Base-by-base conservation (phyloP, 2,888 invertebrate genomes). In the Eretmocerus hayati region DNA sequence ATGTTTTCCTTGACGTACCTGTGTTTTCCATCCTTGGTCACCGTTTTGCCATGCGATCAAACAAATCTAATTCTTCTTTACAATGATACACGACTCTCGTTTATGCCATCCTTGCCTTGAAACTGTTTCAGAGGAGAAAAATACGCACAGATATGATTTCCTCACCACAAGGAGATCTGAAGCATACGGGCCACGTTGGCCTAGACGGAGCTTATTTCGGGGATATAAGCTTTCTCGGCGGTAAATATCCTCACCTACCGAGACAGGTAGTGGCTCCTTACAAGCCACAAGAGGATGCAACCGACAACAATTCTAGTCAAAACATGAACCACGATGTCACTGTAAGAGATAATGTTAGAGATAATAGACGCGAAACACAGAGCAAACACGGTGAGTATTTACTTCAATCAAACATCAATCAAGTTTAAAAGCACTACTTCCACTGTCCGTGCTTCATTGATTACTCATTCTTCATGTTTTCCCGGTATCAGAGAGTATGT, bases 161-260 rank as follows among this genome's bases (percentile, higher is more conserved):
- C 40, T 85, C 89, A 52, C 97, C 99, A 0, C 94, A 96, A 69
- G 94, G 93, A 32, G 96, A 97, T 70, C 81, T 97, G 18, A 90
- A 94, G 63, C 99, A 99, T 69, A 97, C 94, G 0, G 84, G 84
- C 8, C 99, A 99, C 69, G 92, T 99, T 11, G 97, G 97, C 1
- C 78, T 94, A 36, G 97, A 99, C 71, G 97, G 97, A 1, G 92
- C 93, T 22, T 90, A 90, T 66, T 99, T 99, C 72, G 97, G 97
- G 2, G 94, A 99, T 71, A 84, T 99, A 36, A 80, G 83, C 42
- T 83, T 85, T 60, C 74, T 86, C 15, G 82, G 82, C 2, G 81
- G 82, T 51, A 79, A 85, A 77, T 84, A 84, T 68, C 81, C 81
- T 54, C 83, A 87, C 72, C 81, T 92, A 50, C 93, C 93, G 23